These are phyloP conservation scores for Periophthalmodon schlosseri DNA, from an alignment of 2,113 vertebrate genomes.

Conservation along the genomic window DNA sequence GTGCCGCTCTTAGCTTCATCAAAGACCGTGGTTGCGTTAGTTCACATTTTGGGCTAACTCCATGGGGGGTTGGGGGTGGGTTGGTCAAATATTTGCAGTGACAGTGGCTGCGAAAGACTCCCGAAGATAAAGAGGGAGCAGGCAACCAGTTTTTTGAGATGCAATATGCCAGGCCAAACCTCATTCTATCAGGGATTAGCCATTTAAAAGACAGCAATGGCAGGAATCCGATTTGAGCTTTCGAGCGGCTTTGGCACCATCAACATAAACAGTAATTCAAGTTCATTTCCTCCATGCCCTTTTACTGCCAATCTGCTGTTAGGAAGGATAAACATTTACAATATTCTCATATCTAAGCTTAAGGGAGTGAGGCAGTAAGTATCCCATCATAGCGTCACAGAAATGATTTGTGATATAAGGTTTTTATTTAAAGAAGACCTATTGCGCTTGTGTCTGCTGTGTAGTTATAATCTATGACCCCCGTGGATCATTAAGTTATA, in stretches of 20 bases:
- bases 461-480: no score
- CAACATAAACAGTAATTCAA: slow-evolving; percentile 46
- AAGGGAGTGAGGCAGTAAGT: slow-evolving; percentile 48
- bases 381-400: slow-evolving; percentile 39
- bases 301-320: slow-evolving; percentile 58
- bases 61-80: not conserved
- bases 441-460: no score
- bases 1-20: not conserved
- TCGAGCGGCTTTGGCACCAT: slow-evolving; percentile 39
- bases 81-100: slow-evolving; percentile 3
- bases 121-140: slow-evolving; percentile 7
- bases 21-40: slow-evolving; percentile 8
- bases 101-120: slow-evolving; percentile 10
- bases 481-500: no score
- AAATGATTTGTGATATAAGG: no score
- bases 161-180: slow-evolving; percentile 11
- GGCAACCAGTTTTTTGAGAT: slow-evolving; percentile 32
- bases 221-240: slow-evolving; percentile 52
- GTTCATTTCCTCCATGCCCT: slow-evolving; percentile 52
- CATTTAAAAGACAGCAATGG: slow-evolving; percentile 47
- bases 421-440: no score
- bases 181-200: slow-evolving; percentile 52
- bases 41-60: slow-evolving; percentile 27
- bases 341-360: slow-evolving; percentile 41
- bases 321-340: slow-evolving; percentile 31